A percentile compares a stretch with the other conserved stretches of the same genome.
These are phyloP conservation scores for Heliconius aoede DNA, from an alignment of 2,888 invertebrate species.

Conservation along the genomic window DNA sequence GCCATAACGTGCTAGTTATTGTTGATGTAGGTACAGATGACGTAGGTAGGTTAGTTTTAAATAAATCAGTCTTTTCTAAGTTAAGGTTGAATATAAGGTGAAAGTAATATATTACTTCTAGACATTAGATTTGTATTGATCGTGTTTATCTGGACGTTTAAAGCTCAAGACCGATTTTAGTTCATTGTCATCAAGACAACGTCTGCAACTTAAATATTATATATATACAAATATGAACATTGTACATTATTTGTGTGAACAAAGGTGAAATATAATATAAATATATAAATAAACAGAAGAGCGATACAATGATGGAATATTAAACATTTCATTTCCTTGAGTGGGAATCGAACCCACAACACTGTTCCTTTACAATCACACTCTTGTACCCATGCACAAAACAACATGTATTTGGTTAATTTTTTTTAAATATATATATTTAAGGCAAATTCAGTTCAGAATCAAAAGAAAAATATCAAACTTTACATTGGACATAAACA, in stretches of 20 bases:
- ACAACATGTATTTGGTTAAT: too few relatives aligned
- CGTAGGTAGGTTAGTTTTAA: neutral
- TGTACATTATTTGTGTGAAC: too few relatives aligned
- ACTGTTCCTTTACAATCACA: too few relatives aligned
- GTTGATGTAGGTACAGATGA: neutral
- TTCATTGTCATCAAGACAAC: conserved; percentile 23
- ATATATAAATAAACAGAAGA: too few relatives aligned
- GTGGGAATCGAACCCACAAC: too few relatives aligned
- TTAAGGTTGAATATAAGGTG: conserved; percentile 20
- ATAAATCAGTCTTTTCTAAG: neutral
- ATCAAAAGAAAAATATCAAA: neutral
- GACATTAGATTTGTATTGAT: conserved; percentile 39
- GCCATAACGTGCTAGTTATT: too few relatives aligned
- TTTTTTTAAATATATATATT: too few relatives aligned
- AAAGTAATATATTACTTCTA: conserved; percentile 28
- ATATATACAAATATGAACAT: neutral
- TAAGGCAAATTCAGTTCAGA: too few relatives aligned
- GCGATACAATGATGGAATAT: too few relatives aligned
- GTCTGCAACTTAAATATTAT: neutral
- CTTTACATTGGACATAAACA: neutral
- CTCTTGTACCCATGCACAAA: too few relatives aligned
- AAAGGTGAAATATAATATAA: too few relatives aligned
- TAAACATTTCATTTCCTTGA: too few relatives aligned
- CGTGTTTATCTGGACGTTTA: conserved; percentile 30
- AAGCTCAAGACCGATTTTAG: conserved; percentile 34